Percentiles rank a stretch among this genome's conserved stretches.
phyloP scores from a whole-genome alignment of 2,888 invertebrate species.

The Sinohyriopsis cumingii region DNA sequence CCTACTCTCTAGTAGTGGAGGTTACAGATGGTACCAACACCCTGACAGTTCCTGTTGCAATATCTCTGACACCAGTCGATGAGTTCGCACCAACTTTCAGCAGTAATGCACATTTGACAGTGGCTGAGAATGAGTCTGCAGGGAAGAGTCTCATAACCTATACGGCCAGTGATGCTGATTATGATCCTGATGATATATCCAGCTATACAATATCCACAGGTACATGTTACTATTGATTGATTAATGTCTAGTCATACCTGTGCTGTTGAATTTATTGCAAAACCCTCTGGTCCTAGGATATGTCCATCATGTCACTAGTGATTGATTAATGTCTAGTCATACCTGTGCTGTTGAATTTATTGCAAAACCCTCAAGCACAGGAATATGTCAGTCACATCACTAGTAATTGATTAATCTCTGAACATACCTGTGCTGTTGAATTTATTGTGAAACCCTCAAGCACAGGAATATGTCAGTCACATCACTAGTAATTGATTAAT shows the following conservation, averaged over 20 bases:
- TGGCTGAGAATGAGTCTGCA: slow-evolving; percentile 32
- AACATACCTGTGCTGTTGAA: too few relatives aligned
- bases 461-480: too few relatives aligned
- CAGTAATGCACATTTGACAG: slow-evolving; percentile 12
- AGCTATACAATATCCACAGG: slow-evolving; percentile 15
- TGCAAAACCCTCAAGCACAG: too few relatives aligned
- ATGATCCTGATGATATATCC: slow-evolving; percentile 33
- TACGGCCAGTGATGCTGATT: slow-evolving; percentile 41
- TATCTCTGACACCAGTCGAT: slow-evolving; percentile 53
- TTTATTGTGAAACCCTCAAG: too few relatives aligned
- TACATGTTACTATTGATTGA: neutral
- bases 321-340: too few relatives aligned
- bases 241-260: too few relatives aligned
- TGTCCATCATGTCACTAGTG: too few relatives aligned
- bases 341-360: too few relatives aligned
- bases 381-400: too few relatives aligned
- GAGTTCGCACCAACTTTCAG: slow-evolving; percentile 51
- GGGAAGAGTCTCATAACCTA: slow-evolving; percentile 29
- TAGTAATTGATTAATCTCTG: too few relatives aligned
- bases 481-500: too few relatives aligned
- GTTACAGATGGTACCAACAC: slow-evolving; percentile 45
- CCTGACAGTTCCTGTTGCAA: slow-evolving; percentile 32
- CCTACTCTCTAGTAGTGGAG: slow-evolving; percentile 38
- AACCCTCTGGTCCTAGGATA: neutral
- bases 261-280: too few relatives aligned